Evolutionary conservation across 2,113 vertebrate species (phyloP).

Genomic region (Morone chrysops): DNA sequence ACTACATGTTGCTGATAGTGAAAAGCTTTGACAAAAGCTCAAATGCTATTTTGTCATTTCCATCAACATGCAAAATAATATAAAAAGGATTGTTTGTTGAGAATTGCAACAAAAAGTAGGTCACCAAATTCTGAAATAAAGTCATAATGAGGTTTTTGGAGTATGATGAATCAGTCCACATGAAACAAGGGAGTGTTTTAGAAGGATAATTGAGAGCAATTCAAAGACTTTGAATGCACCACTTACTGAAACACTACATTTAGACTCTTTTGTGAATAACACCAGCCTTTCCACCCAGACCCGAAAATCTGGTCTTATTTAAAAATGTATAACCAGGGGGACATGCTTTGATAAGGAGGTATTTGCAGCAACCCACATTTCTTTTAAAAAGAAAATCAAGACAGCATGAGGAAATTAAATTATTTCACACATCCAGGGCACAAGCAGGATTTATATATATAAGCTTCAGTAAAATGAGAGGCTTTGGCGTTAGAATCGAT

Average conservation of each 20-base stretch:
- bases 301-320: slow-evolving; percentile 46
- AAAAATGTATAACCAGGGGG: slow-evolving; percentile 41
- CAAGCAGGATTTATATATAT: neutral
- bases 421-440: slow-evolving; percentile 12
- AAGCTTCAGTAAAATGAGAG: neutral
- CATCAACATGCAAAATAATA: slow-evolving; percentile 22
- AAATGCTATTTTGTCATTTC: slow-evolving; percentile 1
- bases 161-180: slow-evolving; percentile 33
- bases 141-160: slow-evolving; percentile 38
- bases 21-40: slow-evolving; percentile 5
- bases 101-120: slow-evolving; percentile 39
- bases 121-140: slow-evolving; percentile 29
- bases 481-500: neutral
- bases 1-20: neutral
- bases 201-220: slow-evolving; percentile 42
- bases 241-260: slow-evolving; percentile 33
- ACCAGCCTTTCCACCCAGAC: slow-evolving; percentile 20
- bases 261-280: slow-evolving; percentile 34
- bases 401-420: slow-evolving; percentile 26
- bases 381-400: slow-evolving; percentile 25
- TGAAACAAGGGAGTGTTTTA: slow-evolving; percentile 26
- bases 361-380: slow-evolving; percentile 28
- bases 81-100: slow-evolving; percentile 6
- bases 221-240: slow-evolving; percentile 43
- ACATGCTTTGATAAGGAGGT: slow-evolving; percentile 6